Evolutionary conservation across 2,113 vertebrate genomes (phyloP), one percentile per base, ranked within the genome.

Genomic region (Spea bombifrons): DNA sequence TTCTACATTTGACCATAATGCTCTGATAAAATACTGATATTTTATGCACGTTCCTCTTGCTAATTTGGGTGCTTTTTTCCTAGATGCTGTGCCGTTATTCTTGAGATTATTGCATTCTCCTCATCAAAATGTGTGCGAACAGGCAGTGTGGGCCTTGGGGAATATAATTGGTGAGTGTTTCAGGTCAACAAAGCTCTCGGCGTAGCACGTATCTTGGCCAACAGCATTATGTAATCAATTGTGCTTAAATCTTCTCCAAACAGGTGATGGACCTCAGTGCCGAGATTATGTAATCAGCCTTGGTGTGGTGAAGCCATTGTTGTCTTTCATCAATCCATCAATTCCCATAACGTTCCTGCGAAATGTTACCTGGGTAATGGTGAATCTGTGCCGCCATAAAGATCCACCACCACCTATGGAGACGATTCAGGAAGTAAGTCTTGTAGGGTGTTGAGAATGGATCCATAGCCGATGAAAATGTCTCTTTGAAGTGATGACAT

Each of bases 321-420:
- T 99, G 82, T 95, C 96, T 76, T 99, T 99, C 92, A 99, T 99
- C 92, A 98, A 95, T 87, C 97, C 97, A 82, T 98, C 97, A 89
- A 99, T 99, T 88, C 97, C 97, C 83, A 99, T 99, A 91, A 99
- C 97, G 84, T 99, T 99, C 89, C 93, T 99, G 84, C 94, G 97
- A 90, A 99, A 99, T 55, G 97, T 99, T 88, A 99, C 97, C 55
- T 99, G 97, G 97, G 97, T 99, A 84, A 99, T 99, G 97, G 97
- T 99, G 78, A 99, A 99, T 84, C 89, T 99, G 86, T 99, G 97
- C 86, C 97, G 97, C 83, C 96, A 99, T 90, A 99, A 99, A 88
- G 97, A 99, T 83, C 97, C 97, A 12, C 97, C 97, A 12, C 97
- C 97, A 0, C 96, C 97, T 2, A 99, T 99, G 97, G 97, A 99